Base-by-base conservation (phyloP, 2,888 invertebrate genomes). In the Agrotis ipsilon region DNA sequence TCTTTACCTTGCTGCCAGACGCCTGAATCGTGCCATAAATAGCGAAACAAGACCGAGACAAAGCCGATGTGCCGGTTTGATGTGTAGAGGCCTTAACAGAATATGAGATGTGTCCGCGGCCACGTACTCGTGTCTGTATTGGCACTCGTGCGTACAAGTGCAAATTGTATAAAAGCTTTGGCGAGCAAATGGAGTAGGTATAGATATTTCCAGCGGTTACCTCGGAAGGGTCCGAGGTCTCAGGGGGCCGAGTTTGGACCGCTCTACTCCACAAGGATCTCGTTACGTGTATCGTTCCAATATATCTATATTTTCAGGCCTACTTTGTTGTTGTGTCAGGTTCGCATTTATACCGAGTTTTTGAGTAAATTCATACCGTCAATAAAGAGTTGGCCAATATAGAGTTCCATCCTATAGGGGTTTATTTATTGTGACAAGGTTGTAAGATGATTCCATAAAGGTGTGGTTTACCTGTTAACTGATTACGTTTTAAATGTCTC, bases 151-250 rank as follows among this genome's bases (percentile, higher is more conserved):
- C 82, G 84, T 86, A 78, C 65, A 65, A 61, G 81, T 83, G 79
- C 77, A 85, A 86, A 86, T 87, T 83, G 83, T 90, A 86, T 87
- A 89, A 90, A 90, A 90, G 89, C 83, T 86, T 88, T 86, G 77
- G 82, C 80, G 78, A 86, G 87, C 78, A 90, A 91, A 90, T 90
- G 84, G 86, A 85, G 85, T 84, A 84, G 68, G 66, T 87, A 89
- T 86, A 87, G 85, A 88, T 89, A 88, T 90, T 90, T 86, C 78
- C 78, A 68, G 71, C 72, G 78, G 85, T 80, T 87, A 87, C 85
- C 86, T 86, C 81, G 82, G 77, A 86, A 89, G 87, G 91, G 91
- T 85, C 86, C 83, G 72, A 70, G 72, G 86, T 88, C 91, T 85
- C 90, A 65, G 75, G 90, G 89, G 91, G 86, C 82, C 67, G 68